These are phyloP conservation scores for Musca domestica DNA, from an alignment of 1,140 invertebrate species.

Conservation along the genomic window DNA sequence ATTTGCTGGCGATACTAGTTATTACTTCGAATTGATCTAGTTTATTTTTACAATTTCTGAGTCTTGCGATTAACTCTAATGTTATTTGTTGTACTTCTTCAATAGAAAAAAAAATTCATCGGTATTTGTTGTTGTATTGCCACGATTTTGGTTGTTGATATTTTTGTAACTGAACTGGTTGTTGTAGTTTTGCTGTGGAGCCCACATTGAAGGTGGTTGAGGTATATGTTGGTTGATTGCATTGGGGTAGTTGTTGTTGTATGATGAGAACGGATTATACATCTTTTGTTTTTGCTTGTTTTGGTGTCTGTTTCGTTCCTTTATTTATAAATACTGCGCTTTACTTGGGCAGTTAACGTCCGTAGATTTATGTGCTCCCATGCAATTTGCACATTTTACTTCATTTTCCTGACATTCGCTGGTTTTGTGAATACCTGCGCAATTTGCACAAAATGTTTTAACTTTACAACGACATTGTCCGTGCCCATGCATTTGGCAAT, in stretches of 20 bases:
- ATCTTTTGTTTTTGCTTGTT: not conserved
- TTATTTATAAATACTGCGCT: not conserved
- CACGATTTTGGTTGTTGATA: too few relatives aligned
- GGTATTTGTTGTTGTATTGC: not conserved
- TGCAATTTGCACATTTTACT: not conserved
- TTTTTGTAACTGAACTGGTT: too few relatives aligned
- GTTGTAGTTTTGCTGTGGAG: too few relatives aligned
- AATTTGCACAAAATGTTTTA: slow-evolving; percentile 3
- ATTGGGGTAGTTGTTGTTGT: not conserved
- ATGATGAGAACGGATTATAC: not conserved
- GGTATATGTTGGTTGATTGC: not conserved
- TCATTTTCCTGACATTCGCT: not conserved
- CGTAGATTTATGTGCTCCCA: not conserved
- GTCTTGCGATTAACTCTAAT: not conserved
- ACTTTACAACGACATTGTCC: not conserved
- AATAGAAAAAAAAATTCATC: not conserved
- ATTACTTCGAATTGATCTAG: not conserved
- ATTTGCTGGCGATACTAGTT: not conserved
- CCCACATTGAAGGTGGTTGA: too few relatives aligned
- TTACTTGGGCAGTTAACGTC: not conserved
- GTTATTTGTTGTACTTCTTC: not conserved
- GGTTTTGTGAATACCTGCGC: not conserved
- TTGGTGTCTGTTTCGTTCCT: not conserved
- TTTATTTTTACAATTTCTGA: not conserved
- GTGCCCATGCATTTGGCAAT: slow-evolving; percentile 15